phyloP scores from a whole-genome alignment of 2,888 invertebrate species.

The Frankliniella fusca region DNA sequence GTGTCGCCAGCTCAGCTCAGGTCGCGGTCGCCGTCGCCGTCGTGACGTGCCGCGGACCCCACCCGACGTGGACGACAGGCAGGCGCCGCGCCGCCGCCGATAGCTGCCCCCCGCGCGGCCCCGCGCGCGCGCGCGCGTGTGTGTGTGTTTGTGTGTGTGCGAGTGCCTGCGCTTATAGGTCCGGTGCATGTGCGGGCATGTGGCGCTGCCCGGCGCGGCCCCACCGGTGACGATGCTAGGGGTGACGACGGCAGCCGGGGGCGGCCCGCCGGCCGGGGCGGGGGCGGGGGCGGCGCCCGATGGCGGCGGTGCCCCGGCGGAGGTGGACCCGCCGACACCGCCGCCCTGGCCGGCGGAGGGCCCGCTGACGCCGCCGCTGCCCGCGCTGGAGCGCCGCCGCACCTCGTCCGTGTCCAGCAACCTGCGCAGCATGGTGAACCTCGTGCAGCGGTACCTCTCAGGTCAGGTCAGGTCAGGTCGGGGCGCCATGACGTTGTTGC shows the following conservation, averaged over 20 bases:
- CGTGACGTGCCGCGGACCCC: no score
- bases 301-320: neutral
- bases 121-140: no score
- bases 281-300: no score
- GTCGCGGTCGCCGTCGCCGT: no score
- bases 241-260: conserved; percentile 34
- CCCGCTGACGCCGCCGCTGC: conserved; percentile 18
- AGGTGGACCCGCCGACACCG: neutral
- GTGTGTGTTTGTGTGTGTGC: neutral
- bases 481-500: no score
- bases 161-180: neutral
- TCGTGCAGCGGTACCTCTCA: conserved; percentile 27
- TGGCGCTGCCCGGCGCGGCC: neutral
- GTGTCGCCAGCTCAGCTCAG: no score
- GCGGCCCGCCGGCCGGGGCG: no score
- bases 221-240: conserved; percentile 40
- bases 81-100: no score
- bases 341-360: conserved; percentile 33
- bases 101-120: no score
- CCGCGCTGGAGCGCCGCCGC: conserved; percentile 17
- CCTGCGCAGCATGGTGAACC: conserved; percentile 19
- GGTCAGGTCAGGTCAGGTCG: neutral
- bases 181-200: neutral
- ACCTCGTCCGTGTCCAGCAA: conserved; percentile 19
- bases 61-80: no score